Base-by-base conservation (phyloP, 1,140 invertebrate genomes). In the Zaprionus camerounensis region DNA sequence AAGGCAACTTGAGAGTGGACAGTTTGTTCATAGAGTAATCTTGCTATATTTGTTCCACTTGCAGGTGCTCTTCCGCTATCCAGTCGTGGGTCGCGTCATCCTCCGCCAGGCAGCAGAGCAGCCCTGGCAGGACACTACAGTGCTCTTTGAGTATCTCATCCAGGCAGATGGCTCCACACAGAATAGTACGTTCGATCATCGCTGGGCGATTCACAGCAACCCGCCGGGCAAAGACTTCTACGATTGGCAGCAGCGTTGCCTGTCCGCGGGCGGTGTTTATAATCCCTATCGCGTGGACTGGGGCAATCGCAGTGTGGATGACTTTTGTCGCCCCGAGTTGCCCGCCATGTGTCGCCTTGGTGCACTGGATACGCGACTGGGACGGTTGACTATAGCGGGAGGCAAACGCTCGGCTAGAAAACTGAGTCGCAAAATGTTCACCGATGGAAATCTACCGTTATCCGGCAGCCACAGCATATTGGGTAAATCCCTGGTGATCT, bases 401-500 rank as follows among this genome's bases (percentile, higher is more conserved):
- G 94, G 94, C 72, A 96, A 95, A 76, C 91, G 90, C 0, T 94
- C 96, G 61, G 95, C 95, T 17, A 92, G 94, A 4, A 92, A 92
- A 31, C 91, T 96, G 24, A 97, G 96, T n/a, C 94, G 97, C 49
- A 94, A 94, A 61, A 94, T 98, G 74, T 97, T 96, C 90, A 97
- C 96, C 0, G 98, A 98, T 92, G 93, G 93, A 1, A 93, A 95
- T 84, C 88, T 99, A 20, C 96, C 97, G 5, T 93, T 99, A 3
- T 95, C 95, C 7, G 98, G 98, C 15, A 93, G 94, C 15, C 92
- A 95, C 73, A 95, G 95, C 59, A 95, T 99, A 73, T 86, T 98
- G 71, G 97, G 96, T 15, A 96, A 96, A 86, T 97, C 98, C 17
- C 92, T 99, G 34, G 97, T 98, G 1, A 95, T 99, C 49, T 97